Evolutionary conservation across 2,888 invertebrate species (phyloP), one percentile per base, ranked within the genome.

Genomic region (Diploptera punctata): DNA sequence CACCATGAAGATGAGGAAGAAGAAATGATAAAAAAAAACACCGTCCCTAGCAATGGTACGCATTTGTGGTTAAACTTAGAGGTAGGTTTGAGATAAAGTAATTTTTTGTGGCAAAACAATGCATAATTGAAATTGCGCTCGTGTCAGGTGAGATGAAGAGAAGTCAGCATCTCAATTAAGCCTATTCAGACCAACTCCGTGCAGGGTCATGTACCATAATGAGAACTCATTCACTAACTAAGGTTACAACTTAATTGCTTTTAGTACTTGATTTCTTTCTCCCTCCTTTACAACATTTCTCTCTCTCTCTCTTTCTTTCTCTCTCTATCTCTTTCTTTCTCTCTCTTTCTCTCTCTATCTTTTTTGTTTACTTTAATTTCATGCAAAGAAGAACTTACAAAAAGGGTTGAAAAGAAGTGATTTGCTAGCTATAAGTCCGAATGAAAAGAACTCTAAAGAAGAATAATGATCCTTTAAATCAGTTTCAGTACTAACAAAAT

Each of bases 201-300:
- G 18, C 31, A 10, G 57, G 57, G 18, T 29, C 57, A 31, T 18
- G 29, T 29, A 10, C 38, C 33, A 68, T 68, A 68, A 57, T 54
- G 54, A 43, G 68, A 54, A 57, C 26, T 52, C 54, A 68, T 57
- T 68, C 38, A 68, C 57, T 52, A n/a, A 43, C 57, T 43, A 21
- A 57, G 38, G 54, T 43, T 57, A 57, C 10, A 54, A 54, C 21
- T 68, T 68, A 68, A 68, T 68, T 68, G 68, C 68, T 68, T n/a
- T 68, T 68, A 57, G 54, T 57, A 57, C 68, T 68, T 57, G 54
- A 57, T 57, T 57, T 57, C 57, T 29, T 57, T 57, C 16, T 13
- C 16, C 29, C 31, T 16, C 26, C 67, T 29, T 13, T 44, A 29
- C 47, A 26, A 24, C 26, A 7, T 29, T 61, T 26, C n/a, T n/a